Evolutionary conservation across 2,888 invertebrate genomes (phyloP).

Genomic region (Calliphora vomitoria): DNA sequence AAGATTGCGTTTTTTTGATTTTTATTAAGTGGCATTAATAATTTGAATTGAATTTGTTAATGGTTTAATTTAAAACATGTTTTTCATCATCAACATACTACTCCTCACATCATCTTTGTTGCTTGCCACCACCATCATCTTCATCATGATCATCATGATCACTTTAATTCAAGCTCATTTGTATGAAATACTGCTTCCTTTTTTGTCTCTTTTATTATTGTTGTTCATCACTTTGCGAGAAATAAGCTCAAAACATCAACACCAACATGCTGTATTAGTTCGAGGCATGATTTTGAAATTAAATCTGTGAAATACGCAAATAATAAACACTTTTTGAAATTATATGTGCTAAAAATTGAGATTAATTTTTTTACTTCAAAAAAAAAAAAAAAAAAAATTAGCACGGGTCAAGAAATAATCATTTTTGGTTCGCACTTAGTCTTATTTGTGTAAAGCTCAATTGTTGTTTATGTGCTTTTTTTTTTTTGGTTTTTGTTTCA

Average conservation of each 20-base stretch:
- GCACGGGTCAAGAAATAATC: slow-evolving; percentile 69
- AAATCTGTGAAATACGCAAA: slow-evolving; percentile 32
- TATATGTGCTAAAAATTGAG: slow-evolving; percentile 51
- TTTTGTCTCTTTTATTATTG: not conserved
- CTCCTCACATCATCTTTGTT: not conserved
- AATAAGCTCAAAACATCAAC: not conserved
- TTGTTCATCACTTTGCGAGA: not conserved
- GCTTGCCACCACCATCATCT: not conserved
- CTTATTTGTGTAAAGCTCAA: slow-evolving; percentile 12
- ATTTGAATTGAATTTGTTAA: slow-evolving; percentile 65
- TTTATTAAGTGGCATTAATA: slow-evolving; percentile 70
- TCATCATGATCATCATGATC: not conserved
- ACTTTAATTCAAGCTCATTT: slow-evolving; percentile 15
- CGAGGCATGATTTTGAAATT: slow-evolving; percentile 37
- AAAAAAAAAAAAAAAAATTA: slow-evolving; percentile 35
- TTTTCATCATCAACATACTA: slow-evolving; percentile 40
- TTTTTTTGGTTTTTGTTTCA: slow-evolving; percentile 46
- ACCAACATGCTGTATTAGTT: not conserved
- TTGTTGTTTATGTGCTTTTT: slow-evolving; percentile 27
- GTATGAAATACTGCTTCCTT: slow-evolving; percentile 38
- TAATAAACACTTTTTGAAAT: slow-evolving; percentile 32
- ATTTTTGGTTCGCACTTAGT: slow-evolving; percentile 39
- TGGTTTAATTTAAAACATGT: slow-evolving; percentile 67
- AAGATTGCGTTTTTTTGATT: slow-evolving; percentile 40
- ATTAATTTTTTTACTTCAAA: slow-evolving; percentile 39